Conservation (phyloP, 1,140 invertebrate genomes). For the Rhopalosiphum padi region DNA sequence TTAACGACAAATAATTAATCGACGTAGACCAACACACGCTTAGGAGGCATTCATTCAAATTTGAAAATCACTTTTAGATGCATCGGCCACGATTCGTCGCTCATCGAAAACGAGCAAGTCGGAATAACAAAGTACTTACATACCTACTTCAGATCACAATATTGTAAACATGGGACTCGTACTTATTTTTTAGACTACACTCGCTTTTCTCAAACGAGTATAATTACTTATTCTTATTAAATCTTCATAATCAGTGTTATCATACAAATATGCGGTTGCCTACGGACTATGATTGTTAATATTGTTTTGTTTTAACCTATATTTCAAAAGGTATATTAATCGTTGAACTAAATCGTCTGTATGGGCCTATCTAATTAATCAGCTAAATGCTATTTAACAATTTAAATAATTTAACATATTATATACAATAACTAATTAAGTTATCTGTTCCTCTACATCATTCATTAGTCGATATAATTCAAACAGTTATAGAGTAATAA, state of each 20-base stretch:
- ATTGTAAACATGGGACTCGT: background rate
- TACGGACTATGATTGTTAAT: background rate
- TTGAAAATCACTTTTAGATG: background rate
- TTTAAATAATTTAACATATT: background rate
- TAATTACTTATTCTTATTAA: conserved; percentile 4
- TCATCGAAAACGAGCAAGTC: background rate
- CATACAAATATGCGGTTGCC: background rate
- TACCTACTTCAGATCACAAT: background rate
- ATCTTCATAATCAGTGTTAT: background rate
- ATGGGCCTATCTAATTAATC: background rate
- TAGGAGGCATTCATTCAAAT: background rate
- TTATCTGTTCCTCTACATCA: background rate
- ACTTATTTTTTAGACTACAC: background rate
- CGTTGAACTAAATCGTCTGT: background rate
- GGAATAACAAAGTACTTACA: background rate
- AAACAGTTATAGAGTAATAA: background rate
- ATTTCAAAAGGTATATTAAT: background rate
- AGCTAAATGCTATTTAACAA: background rate
- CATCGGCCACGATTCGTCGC: background rate
- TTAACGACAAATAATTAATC: background rate
- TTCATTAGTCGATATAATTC: background rate
- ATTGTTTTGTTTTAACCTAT: no score
- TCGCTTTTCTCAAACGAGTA: background rate
- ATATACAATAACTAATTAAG: background rate
- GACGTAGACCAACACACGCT: background rate